phyloP scores from a whole-genome alignment of 2,797 vertebrate species.

The Rachycentron canadum region DNA sequence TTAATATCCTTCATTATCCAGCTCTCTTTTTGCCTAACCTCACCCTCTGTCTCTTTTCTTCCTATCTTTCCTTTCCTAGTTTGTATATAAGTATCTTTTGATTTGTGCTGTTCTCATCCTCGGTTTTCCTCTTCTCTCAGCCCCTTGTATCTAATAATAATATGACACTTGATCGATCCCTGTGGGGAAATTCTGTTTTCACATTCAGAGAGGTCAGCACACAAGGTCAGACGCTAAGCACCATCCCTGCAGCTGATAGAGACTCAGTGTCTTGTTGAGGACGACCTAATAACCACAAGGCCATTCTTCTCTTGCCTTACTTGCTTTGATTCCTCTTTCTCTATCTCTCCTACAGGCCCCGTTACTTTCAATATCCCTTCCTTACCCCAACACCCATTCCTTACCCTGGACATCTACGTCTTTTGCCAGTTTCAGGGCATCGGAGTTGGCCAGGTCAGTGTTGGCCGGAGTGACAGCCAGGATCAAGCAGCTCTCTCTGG shows the following conservation, averaged over 20 bases:
- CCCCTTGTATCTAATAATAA: conserved; percentile 52
- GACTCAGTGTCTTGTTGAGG: conserved; percentile 10
- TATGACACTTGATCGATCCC: conserved; percentile 49
- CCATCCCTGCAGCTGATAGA: conserved; percentile 30
- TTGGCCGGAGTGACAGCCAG: conserved; percentile 96
- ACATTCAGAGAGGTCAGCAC: conserved; percentile 50
- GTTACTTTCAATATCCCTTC: not conserved
- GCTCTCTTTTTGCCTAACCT: not conserved
- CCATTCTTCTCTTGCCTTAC: not conserved
- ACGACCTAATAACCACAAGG: conserved; percentile 6
- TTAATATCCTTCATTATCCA: conserved; percentile 40
- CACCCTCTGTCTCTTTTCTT: not conserved
- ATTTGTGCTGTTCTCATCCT: conserved; percentile 7
- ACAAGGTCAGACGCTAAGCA: conserved; percentile 53
- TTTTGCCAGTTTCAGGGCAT: conserved; percentile 95
- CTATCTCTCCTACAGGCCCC: not conserved
- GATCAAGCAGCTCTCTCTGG: conserved; percentile 94
- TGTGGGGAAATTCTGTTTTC: conserved; percentile 51
- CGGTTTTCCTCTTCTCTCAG: conserved; percentile 2
- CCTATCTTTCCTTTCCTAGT: not conserved
- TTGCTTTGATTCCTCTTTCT: conserved; percentile 1
- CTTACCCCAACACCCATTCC: not conserved
- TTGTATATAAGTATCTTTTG: conserved; percentile 20
- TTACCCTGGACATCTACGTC: conserved; percentile 96
- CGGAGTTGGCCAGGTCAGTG: conserved; percentile 96